A percentile compares a stretch with the other conserved stretches of the same genome.
These are phyloP conservation scores for Perognathus longimembris DNA, from an alignment of 2,113 vertebrate species.

Conservation along the genomic window DNA sequence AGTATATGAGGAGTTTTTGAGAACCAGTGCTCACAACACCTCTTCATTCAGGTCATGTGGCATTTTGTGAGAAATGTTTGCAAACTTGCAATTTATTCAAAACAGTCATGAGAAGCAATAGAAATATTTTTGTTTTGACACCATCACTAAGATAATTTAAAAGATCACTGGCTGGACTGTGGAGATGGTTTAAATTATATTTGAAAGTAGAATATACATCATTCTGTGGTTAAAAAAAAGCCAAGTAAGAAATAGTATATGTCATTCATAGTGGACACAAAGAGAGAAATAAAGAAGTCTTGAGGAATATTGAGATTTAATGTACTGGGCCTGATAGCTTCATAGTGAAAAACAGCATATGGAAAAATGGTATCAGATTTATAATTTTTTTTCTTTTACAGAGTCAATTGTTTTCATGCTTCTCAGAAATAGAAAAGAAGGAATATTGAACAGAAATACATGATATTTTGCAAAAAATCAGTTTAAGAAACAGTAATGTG, in stretches of 20 bases:
- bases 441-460: not conserved
- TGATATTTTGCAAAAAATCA: constrained; percentile 52
- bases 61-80: not conserved
- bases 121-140: not conserved
- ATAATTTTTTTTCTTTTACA: not conserved
- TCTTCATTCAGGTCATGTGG: not conserved
- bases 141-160: not conserved
- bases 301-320: not conserved
- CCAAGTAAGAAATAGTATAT: not conserved
- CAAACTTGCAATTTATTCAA: not conserved
- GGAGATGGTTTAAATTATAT: not conserved
- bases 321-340: not conserved
- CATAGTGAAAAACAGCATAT: not conserved
- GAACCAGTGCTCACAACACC: not conserved
- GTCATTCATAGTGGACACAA: not conserved
- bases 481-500: not conserved
- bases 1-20: not conserved
- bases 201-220: not conserved
- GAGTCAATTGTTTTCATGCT: not conserved
- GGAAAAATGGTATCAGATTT: not conserved
- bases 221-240: not conserved
- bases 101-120: not conserved
- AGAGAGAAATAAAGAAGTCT: not conserved
- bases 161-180: not conserved
- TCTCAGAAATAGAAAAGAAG: constrained; percentile 1